These are phyloP conservation scores for Pollimyrus isidori DNA, from an alignment of 2,113 vertebrate species.

Conservation along the genomic window DNA sequence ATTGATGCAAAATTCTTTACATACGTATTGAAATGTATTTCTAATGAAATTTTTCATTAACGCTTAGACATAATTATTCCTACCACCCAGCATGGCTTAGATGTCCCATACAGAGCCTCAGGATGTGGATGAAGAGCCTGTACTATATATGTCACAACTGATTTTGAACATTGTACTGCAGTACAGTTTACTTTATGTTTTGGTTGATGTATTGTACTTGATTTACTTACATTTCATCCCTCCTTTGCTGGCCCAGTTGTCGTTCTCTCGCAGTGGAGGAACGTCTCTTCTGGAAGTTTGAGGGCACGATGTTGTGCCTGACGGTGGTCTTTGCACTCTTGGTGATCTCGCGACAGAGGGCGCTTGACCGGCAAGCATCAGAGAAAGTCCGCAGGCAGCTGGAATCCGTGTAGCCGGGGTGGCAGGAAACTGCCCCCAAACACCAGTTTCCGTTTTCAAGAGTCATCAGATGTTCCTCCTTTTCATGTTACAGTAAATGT, in stretches of 20 bases:
- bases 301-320: slow-evolving; percentile 49
- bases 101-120: background rate
- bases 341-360: slow-evolving; percentile 57
- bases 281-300: slow-evolving; percentile 62
- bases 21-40: background rate
- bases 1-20: background rate
- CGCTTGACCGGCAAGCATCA: slow-evolving; percentile 59
- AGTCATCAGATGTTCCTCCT: background rate
- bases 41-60: background rate
- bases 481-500: background rate
- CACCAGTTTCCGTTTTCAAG: background rate
- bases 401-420: slow-evolving; percentile 56
- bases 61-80: background rate
- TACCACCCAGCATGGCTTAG: background rate
- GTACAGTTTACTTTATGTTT: background rate
- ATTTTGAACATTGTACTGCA: background rate
- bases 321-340: slow-evolving; percentile 50
- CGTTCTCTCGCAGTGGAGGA: slow-evolving; percentile 55
- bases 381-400: slow-evolving; percentile 72
- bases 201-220: background rate
- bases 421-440: background rate
- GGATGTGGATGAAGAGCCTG: background rate
- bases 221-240: background rate
- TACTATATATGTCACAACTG: background rate
- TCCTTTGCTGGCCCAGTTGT: slow-evolving; percentile 46